Conservation (phyloP, 2,888 invertebrate genomes). For the Cactoblastis cactorum region DNA sequence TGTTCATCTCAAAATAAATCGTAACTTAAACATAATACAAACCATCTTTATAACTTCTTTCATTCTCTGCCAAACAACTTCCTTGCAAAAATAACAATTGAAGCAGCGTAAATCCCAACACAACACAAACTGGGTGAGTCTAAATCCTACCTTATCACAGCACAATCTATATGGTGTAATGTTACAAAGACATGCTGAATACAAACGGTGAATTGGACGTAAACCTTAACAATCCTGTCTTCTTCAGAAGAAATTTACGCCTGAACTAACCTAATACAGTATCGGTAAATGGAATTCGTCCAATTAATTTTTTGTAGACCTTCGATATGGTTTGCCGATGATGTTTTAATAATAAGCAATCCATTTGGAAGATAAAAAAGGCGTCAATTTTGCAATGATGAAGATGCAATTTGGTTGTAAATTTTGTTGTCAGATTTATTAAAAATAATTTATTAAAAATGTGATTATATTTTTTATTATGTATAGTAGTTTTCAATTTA, state of each 20-base stretch:
- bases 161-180: constrained; percentile 58
- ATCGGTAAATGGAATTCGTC: constrained; percentile 28
- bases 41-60: not conserved
- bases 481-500: too few species aligned
- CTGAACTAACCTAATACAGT: constrained; percentile 54
- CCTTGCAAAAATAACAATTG: constrained; percentile 39
- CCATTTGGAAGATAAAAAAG: constrained; percentile 21
- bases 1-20: not conserved
- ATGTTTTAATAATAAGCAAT: constrained; percentile 29
- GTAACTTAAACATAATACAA: not conserved
- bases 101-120: constrained; percentile 41
- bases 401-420: constrained; percentile 38
- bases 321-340: constrained; percentile 26
- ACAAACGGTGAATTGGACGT: constrained; percentile 42
- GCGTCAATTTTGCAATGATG: constrained; percentile 22
- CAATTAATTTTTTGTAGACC: constrained; percentile 24
- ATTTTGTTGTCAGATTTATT: too few species aligned
- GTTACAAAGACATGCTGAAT: constrained; percentile 54
- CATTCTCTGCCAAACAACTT: constrained; percentile 29
- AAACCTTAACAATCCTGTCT: constrained; percentile 44
- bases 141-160: constrained; percentile 61
- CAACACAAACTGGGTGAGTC: constrained; percentile 36
- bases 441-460: too few species aligned
- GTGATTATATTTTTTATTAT: not conserved
- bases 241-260: constrained; percentile 56